Evolutionary conservation across 2,113 vertebrate species (phyloP).

Genomic region (Elgaria multicarinata): DNA sequence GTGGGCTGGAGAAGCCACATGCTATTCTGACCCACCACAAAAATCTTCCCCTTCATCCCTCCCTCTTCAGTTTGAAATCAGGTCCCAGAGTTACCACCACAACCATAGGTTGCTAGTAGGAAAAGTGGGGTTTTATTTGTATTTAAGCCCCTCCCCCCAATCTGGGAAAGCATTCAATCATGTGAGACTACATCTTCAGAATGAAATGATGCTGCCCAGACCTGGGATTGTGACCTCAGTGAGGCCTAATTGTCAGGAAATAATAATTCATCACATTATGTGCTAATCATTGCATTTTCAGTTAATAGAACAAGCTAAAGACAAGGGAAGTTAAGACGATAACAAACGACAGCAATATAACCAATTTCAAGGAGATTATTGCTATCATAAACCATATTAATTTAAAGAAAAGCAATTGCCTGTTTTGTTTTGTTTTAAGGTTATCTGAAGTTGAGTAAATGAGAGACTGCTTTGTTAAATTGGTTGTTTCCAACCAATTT

Average conservation of each 20-base stretch:
- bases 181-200: neutral
- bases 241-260: neutral
- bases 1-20: neutral
- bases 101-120: neutral
- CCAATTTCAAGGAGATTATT: slow-evolving; percentile 65
- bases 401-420: slow-evolving; percentile 45
- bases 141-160: neutral
- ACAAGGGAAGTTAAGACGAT: slow-evolving; percentile 65
- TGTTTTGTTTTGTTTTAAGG: neutral
- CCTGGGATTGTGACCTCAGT: neutral
- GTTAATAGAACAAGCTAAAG: slow-evolving; percentile 56
- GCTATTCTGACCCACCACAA: neutral
- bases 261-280: slow-evolving; percentile 56
- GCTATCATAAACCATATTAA: slow-evolving; percentile 55
- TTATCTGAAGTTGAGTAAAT: slow-evolving; percentile 56
- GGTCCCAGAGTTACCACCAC: neutral
- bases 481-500: slow-evolving; percentile 57
- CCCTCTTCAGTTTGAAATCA: neutral
- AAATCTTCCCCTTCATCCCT: neutral
- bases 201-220: neutral
- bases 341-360: slow-evolving; percentile 63
- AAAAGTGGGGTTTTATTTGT: neutral
- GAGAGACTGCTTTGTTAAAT: slow-evolving; percentile 51
- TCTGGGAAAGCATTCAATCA: neutral
- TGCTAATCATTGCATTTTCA: slow-evolving; percentile 57